Conservation (phyloP, 2,113 vertebrate genomes). For the Paramormyrops kingsleyae region DNA sequence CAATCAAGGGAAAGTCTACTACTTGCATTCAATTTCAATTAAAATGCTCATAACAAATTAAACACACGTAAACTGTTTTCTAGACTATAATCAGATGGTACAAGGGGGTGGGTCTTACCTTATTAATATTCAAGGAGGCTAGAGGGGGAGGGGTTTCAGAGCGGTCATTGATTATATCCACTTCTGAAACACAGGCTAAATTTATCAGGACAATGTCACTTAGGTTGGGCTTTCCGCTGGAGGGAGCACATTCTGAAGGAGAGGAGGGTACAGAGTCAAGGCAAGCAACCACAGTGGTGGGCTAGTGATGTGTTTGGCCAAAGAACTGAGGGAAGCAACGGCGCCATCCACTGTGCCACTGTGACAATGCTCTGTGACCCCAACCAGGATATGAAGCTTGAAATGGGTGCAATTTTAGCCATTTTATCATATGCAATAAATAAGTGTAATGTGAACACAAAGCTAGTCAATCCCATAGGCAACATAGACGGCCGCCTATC, state of each 20-base stretch:
- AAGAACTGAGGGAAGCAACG: neutral
- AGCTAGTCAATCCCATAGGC: neutral
- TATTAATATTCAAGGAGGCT: constrained; percentile 81
- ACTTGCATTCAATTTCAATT: neutral
- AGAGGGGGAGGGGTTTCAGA: constrained; percentile 80
- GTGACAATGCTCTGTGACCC: neutral
- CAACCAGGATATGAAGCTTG: neutral
- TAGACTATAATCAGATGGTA: neutral
- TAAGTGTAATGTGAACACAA: neutral
- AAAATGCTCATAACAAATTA: neutral
- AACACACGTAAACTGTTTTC: neutral
- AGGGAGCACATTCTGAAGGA: constrained; percentile 74
- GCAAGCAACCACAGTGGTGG: constrained; percentile 34
- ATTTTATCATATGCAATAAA: neutral
- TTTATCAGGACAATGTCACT: constrained; percentile 81
- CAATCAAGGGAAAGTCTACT: neutral
- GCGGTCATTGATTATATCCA: constrained; percentile 78
- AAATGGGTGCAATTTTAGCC: neutral
- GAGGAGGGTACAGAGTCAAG: constrained; percentile 51
- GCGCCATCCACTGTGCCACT: too few species aligned
- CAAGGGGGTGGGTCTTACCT: constrained; percentile 58
- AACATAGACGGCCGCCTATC: neutral
- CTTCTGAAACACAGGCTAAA: constrained; percentile 79
- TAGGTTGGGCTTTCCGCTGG: constrained; percentile 78
- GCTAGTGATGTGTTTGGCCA: neutral